Base-by-base conservation (phyloP, 2,113 vertebrate genomes). In the Chionomys nivalis region DNA sequence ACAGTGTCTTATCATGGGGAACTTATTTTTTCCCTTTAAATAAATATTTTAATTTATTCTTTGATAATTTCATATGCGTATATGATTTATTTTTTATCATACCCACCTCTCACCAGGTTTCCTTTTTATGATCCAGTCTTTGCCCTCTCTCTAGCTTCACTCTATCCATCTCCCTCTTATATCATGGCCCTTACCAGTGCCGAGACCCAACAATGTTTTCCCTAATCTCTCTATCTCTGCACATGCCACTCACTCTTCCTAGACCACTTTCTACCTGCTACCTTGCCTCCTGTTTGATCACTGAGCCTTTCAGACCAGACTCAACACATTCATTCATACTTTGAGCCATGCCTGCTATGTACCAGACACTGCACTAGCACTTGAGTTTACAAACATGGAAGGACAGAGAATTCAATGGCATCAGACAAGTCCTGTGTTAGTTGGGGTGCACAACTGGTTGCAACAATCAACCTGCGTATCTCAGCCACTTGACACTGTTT, bases 351-450 rank as follows among this genome's bases (percentile, higher is more conserved):
- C 76, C 86, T 89, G 79, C 75, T 94, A 65, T 58, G 23, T 88
- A 52, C 31, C 42, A 92, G 79, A 14, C 12, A 75, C 39, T 36
- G 8, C 31, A 61, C 12, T 61, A 90, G 65, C 70, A 72, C 42
- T 87, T 72, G 55, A n/a, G 23, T 92, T 92, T 92, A 75, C 33
- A 94, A 90, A 95, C 33, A 58, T 93, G n/a, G 49, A 92, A 82
- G 86, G 55, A 33, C 16, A 83, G 5, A 49, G 91, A 83, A 92
- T 83, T 31, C 82, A 92, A 90, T 79, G 47, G 89, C 89, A 66
- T 94, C 61, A 89, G 88, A 72, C 36, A 91, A 88, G n/a, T 17
- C 85, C 58, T 94, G 14, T 86, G 90, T 92, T 92, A 63, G 42
- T 87, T 73, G 49, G 24, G 78, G 58, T 93, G 42, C 61, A 72